Evolutionary conservation across 2,888 invertebrate species (phyloP), one percentile per base, ranked within the genome.

Genomic region (Drosophila siamana): DNA sequence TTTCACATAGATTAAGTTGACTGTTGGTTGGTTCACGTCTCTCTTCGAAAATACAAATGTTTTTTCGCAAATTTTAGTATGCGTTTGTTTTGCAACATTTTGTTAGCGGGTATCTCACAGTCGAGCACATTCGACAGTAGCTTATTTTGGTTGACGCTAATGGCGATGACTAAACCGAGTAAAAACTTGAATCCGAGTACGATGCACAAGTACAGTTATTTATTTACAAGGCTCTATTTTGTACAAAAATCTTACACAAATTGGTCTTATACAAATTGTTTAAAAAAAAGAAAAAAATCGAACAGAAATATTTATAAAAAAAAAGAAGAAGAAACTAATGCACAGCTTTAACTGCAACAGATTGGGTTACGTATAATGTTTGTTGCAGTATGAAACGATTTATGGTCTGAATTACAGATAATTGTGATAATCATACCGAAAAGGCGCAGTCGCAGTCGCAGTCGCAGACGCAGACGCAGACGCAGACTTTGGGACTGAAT

Each of bases 391-490:
- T 85, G 69, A 88, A 89, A 86, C 90, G 91, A 91, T 90, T 91
- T 90, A 90, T 91, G 84, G 90, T 83, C 82, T 76, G 89, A 90
- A 90, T 90, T 90, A 88, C 83, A 89, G 88, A 91, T 90, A 91
- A 90, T 90, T 90, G 90, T 90, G 89, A 90, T 90, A 90, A 90
- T 90, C 83, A 86, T 84, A 88, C 86, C 79, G 75, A 85, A 75
- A 77, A 74, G 78, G 80, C 78, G 66, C 85, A 77, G 85, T 84
- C 30, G 30, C 5, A 33, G 33, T 33, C 81, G 50, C 52, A 41
- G 70, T 86, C 73, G 63, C 84, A 76, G 80, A 80, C 81, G 50
- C 52, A 41, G 70, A 55, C 73, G 63, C 84, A 76, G 80, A 80
- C 81, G 50, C 52, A 41, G 70, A 55, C 19, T 78, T 70, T 66